Percentiles rank a stretch among this genome's conserved stretches.
Evolutionary conservation across 2,888 invertebrate genomes (phyloP).

Genomic region (Herminia tarsipennalis): DNA sequence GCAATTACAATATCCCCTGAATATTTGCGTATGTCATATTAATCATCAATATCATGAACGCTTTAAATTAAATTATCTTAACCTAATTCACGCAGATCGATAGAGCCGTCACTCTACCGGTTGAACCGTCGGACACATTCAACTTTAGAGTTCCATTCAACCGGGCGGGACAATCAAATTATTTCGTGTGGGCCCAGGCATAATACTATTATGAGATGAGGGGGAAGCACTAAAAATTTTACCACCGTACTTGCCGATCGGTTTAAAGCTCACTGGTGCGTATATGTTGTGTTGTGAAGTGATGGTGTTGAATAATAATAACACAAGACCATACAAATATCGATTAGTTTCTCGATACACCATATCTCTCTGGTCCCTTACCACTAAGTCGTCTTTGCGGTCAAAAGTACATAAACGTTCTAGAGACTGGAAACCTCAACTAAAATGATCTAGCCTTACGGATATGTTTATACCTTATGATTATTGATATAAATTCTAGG

Average conservation of each 20-base stretch:
- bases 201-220: slow-evolving; percentile 28
- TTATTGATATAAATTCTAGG: no score
- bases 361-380: no score
- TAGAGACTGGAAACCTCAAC: neutral
- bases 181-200: slow-evolving; percentile 27
- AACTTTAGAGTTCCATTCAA: slow-evolving; percentile 24
- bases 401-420: neutral
- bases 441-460: no score
- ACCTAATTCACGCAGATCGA: neutral
- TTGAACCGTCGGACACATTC: slow-evolving; percentile 11
- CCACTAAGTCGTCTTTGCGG: neutral
- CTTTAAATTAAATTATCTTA: no score
- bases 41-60: no score
- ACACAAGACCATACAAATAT: no score
- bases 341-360: no score
- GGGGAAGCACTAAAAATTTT: slow-evolving; percentile 30
- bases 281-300: slow-evolving; percentile 2
- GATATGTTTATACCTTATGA: no score
- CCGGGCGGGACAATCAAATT: slow-evolving; percentile 44
- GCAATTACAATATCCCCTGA: no score
- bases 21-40: no score
- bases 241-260: slow-evolving; percentile 15
- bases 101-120: neutral
- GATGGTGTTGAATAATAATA: no score
- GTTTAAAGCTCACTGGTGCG: slow-evolving; percentile 13